Evolutionary conservation across 2,113 vertebrate genomes (phyloP), one percentile per base, ranked within the genome.

Genomic region (Beaufortia kweichowensis): DNA sequence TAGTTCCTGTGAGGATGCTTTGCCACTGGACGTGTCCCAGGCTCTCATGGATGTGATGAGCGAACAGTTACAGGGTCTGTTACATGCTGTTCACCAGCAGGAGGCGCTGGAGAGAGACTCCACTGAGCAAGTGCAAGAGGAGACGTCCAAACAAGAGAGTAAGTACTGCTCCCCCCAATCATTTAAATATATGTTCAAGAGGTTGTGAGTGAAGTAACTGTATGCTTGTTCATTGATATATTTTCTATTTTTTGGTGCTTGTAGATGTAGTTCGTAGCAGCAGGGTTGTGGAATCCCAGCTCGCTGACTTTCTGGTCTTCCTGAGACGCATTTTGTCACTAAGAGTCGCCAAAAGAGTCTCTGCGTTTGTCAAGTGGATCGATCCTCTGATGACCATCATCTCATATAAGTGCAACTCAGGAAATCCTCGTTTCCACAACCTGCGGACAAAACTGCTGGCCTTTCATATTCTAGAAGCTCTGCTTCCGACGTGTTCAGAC

Each of bases 11-110:
- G 93, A 92, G 75, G 90, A 90, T 26, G 79, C 82, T 39, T 85
- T 94, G 29, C 90, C 91, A 2, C 21, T 88, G 8, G 91, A 93
- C 0, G 87, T 94, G n/a, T 90, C 92, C 60, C 83, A 91, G 63
- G 87, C 90, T 26, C 80, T 93, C n/a, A 92, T 93, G 91, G 91
- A 92, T 35, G 91, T 93, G 53, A 91, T 94, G 91, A 91, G 89
- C 66, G 87, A 91, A 74, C 92, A 94, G 78, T 88, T 93, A 23
- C 90, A 92, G 74, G 86, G 84, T 41, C 82, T 92, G 29, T 79
- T 93, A 60, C 78, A 82, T 68, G 85, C 85, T 31, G 88, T 90
- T 63, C 85, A 89, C 64, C 90, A 91, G 68, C 89, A 90, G 80
- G 88, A 90, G 85, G 85, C 31, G 15, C 81, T 84, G 26, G 90